Percentiles rank a stretch among this genome's conserved stretches.
Conservation (phyloP, 2,113 vertebrate genomes). For the Nothoprocta pentlandii region DNA sequence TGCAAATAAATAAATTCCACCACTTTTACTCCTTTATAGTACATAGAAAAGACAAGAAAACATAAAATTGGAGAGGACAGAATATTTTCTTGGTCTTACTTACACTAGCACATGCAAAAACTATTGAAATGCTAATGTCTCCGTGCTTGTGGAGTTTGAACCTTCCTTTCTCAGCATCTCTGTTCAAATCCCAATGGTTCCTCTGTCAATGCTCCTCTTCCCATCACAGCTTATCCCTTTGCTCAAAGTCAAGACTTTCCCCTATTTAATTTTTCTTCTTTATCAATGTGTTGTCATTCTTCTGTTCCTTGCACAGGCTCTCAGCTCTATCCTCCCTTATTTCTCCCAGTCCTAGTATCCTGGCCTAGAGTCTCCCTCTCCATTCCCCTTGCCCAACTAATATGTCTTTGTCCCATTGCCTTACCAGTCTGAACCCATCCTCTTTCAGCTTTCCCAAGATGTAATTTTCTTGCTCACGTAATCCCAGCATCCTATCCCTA, state of each 20-base stretch:
- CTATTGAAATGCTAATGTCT: conserved; percentile 12
- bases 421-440: background rate
- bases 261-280: background rate
- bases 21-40: background rate
- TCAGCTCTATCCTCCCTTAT: background rate
- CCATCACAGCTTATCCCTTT: background rate
- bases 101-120: background rate
- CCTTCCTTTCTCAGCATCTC: background rate
- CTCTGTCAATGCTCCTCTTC: background rate
- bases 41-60: background rate
- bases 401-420: background rate
- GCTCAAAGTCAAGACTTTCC: background rate
- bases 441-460: background rate
- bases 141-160: background rate
- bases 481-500: background rate
- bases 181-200: conserved; percentile 13
- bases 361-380: background rate
- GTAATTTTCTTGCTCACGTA: background rate
- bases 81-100: conserved; percentile 8
- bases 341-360: background rate
- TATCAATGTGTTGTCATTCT: background rate
- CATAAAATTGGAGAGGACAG: background rate
- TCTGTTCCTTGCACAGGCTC: background rate
- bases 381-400: background rate
- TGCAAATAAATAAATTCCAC: conserved; percentile 3